These are phyloP conservation scores for Stenoptilia bipunctidactyla DNA, from an alignment of 2,888 invertebrate species.

Conservation along the genomic window DNA sequence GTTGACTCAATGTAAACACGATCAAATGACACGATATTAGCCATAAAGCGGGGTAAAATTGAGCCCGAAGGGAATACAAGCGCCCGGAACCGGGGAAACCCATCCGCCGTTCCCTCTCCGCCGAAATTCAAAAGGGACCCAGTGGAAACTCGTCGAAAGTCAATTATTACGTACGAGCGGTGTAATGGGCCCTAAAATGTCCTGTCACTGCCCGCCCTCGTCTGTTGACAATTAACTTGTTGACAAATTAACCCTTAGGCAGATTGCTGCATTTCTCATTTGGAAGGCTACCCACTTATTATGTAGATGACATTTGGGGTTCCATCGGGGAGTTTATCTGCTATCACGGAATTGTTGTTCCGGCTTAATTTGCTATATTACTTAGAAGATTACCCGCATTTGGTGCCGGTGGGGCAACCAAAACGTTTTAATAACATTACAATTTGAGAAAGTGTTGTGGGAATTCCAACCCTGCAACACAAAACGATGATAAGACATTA, in stretches of 20 bases:
- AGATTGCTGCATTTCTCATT: too few species aligned
- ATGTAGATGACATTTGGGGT: too few species aligned
- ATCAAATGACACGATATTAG: neutral
- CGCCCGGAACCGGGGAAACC: neutral
- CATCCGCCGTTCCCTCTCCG: conserved; percentile 17
- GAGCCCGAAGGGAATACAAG: neutral
- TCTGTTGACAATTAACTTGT: conserved; percentile 37
- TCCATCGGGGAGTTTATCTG: too few species aligned
- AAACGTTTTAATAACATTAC: neutral
- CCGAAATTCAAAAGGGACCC: conserved; percentile 21
- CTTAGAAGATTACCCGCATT: too few species aligned
- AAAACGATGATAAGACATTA: neutral
- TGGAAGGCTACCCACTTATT: too few species aligned
- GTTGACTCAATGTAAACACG: neutral
- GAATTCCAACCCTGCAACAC: neutral
- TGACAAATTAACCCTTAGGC: conserved; percentile 17
- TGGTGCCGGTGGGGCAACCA: neutral
- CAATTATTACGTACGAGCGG: conserved; percentile 46
- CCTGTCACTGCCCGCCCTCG: conserved; percentile 44
- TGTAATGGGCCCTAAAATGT: conserved; percentile 56
- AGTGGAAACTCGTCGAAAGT: conserved; percentile 43
- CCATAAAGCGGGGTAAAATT: neutral
- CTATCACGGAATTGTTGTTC: too few species aligned
- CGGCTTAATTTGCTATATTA: too few species aligned
- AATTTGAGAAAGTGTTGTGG: neutral